Base-by-base conservation (phyloP, 2,888 invertebrate species). In the Blera fallax region DNA sequence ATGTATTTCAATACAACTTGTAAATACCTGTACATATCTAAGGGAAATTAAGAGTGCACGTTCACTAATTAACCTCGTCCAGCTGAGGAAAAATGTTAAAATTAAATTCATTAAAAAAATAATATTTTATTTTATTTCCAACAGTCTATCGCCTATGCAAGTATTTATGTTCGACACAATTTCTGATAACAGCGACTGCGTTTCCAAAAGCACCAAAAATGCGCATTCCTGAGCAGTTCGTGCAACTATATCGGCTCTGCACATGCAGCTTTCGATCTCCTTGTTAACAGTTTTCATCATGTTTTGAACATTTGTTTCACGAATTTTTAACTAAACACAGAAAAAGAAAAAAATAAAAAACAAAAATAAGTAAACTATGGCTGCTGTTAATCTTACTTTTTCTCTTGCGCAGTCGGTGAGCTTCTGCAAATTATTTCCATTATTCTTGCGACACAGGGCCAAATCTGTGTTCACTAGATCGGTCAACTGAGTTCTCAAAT, bases 51-150 rank as follows among this genome's bases (percentile, higher is more conserved):
- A n/a, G n/a, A n/a, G n/a, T n/a, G n/a, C n/a, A n/a, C n/a, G n/a
- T n/a, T n/a, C n/a, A n/a, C n/a, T n/a, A n/a, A n/a, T n/a, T n/a
- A n/a, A n/a, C n/a, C n/a, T n/a, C n/a, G n/a, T n/a, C n/a, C n/a
- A n/a, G n/a, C n/a, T n/a, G n/a, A n/a, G n/a, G n/a, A n/a, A n/a
- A n/a, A n/a, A n/a, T n/a, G n/a, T n/a, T n/a, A n/a, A n/a, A n/a
- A n/a, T n/a, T n/a, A n/a, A n/a, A n/a, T n/a, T n/a, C n/a, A n/a
- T n/a, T n/a, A n/a, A n/a, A n/a, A n/a, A n/a, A n/a, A n/a, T n/a
- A n/a, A n/a, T 6, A 27, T 11, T 72, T 72, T 72, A 81, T 62
- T 70, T 77, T 6, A 77, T 77, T 72, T 82, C 82, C 21, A 82
- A 0, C 7, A 72, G 34, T 43, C 77, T 82, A 24, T 82, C 82